Base-by-base conservation (phyloP, 2,888 invertebrate genomes). In the Ormyrus rosae region DNA sequence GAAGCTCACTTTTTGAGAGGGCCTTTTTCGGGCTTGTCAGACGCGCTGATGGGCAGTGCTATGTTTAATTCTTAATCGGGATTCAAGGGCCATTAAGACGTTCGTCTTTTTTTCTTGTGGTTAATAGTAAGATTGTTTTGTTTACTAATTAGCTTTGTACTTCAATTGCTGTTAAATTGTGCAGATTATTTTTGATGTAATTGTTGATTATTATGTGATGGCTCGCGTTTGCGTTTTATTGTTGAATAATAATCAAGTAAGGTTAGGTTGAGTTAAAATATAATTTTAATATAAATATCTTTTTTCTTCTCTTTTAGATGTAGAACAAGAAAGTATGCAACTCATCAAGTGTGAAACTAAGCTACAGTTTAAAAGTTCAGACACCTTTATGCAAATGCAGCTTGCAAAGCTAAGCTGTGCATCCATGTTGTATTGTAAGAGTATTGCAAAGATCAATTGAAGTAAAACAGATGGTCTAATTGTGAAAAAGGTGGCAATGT, bases 401-500 rank as follows among this genome's bases (percentile, higher is more conserved):
- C 46, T 46, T 11, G 4, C 9, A 46, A 63, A 63, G 9, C 10
- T 63, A 46, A 63, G 46, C 9, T 34, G 6, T 67, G 56, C 34
- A 58, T 11, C 48, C 13, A 5, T 48, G 13, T 13, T 46, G 19
- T 6, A 19, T 0, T 8, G 13, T 7, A n/a, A 48, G 13, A 48
- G 13, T 7, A 10, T 46, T 10, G 46, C n/a, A 13, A 68, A 3
- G 48, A 70, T 45, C 58, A 48, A 48, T 10, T 34, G 34, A 53
- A 19, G 63, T 45, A 7, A 50, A 65, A 9, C 68, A 65, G 64
- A 83, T 83, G 84, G 83, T 80, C 81, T 82, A 84, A 81, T 81
- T 82, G 81, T 83, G 78, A 83, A 85, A 87, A 83, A 88, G 34
- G 34, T 86, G 87, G 83, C 83, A 84, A 82, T 86, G 83, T 84